These are phyloP conservation scores for Rotaria sp. DNA, from an alignment of 2,888 invertebrate genomes.

Conservation along the genomic window DNA sequence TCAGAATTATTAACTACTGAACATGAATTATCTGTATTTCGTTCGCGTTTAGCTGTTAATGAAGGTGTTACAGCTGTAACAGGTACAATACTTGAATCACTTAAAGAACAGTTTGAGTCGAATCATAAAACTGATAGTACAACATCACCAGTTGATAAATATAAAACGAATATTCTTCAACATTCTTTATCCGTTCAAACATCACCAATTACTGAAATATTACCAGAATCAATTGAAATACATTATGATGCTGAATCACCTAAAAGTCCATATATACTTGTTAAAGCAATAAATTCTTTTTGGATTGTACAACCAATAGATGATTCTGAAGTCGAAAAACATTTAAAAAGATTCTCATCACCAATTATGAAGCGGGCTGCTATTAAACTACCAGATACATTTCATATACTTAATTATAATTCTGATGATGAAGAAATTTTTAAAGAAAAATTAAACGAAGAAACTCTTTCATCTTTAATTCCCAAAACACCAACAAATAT, in stretches of 20 bases:
- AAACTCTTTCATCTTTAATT: too few species aligned
- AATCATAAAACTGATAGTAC: not conserved
- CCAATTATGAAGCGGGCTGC: not conserved
- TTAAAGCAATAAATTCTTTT: not conserved
- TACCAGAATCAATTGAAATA: not conserved
- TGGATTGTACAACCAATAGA: not conserved
- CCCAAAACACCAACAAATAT: too few species aligned
- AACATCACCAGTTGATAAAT: not conserved
- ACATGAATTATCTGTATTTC: slow-evolving; percentile 35
- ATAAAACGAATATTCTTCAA: not conserved
- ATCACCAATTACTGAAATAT: not conserved
- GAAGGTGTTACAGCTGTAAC: not conserved
- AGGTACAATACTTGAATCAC: slow-evolving; percentile 11
- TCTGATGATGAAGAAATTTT: not conserved
- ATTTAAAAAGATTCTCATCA: not conserved
- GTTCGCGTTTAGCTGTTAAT: slow-evolving; percentile 13
- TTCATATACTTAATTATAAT: not conserved
- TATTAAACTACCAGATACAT: not conserved
- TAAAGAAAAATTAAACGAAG: too few species aligned
- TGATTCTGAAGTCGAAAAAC: not conserved
- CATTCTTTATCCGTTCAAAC: not conserved
- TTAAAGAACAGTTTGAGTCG: not conserved
- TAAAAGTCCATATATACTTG: not conserved
- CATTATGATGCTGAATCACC: not conserved
- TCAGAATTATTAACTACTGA: slow-evolving; percentile 36